Base-by-base conservation (phyloP, 1,140 invertebrate genomes). In the Zaprionus vittiger region DNA sequence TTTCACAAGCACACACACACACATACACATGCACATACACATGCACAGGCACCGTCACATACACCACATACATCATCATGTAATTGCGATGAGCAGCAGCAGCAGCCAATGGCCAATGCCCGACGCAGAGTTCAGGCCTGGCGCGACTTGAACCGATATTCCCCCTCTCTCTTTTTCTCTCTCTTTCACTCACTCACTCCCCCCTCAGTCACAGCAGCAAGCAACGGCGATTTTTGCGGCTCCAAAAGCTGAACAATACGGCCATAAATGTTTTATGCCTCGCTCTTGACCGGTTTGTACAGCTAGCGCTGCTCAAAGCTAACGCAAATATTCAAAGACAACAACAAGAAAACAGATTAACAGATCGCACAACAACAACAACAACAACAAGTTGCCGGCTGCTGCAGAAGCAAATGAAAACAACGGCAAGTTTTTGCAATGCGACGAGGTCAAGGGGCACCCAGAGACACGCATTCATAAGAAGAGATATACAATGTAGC, bases 211-310 rank as follows among this genome's bases (percentile, higher is more conserved):
- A 56, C 70, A 54, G 56, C 34, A 24, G 31, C 52, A 54, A 80
- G 37, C 82, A 85, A 85, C 82, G 82, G 83, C 24, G 31, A 52
- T 79, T 81, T 85, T 77, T 61, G 67, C 71, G 57, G 44, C 44
- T 75, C 28, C 73, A 62, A 62, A 83, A 81, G 67, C 80, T 57
- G 44, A 73, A 71, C 52, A 76, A 76, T 80, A 72, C 59, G 62
- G 24, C 57, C 59, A 77, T 79, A 77, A 75, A 81, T 69, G 47
- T 52, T 83, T 77, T 79, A 84, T 87, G 78, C 59, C 65, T 41
- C 72, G 84, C 81, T 89, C 85, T 87, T 87, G 84, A 87, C 84
- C 85, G 84, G 84, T 90, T 87, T 87, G 75, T 87, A 90, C 84
- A 89, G 81, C 85, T 87, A 90, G 65, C 20, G 73, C 63, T 34